Conservation (phyloP, 2,888 invertebrate species). For the Loripinus fragilis region DNA sequence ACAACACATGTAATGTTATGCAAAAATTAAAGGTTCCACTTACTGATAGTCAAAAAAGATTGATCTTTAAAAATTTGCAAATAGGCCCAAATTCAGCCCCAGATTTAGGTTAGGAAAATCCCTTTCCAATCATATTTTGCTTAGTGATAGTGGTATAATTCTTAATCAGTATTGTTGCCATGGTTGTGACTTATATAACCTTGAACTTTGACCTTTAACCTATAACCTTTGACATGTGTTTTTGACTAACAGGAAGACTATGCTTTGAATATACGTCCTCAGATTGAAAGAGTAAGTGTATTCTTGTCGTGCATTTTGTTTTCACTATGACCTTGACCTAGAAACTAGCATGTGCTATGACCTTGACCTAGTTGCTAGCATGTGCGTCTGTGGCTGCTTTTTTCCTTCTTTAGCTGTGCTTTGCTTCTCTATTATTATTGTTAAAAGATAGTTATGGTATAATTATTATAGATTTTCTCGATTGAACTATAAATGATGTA, state of each 20-base stretch:
- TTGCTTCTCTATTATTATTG: neutral
- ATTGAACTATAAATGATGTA: no score
- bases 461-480: no score
- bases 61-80: no score
- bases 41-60: no score
- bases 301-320: neutral
- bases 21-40: no score
- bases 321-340: slow-evolving; percentile 1
- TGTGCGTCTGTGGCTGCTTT: slow-evolving; percentile 9
- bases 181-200: neutral
- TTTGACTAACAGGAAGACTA: slow-evolving; percentile 40
- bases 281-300: slow-evolving; percentile 36
- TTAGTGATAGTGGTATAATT: no score
- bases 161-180: no score
- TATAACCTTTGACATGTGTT: slow-evolving; percentile 2
- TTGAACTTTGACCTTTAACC: neutral
- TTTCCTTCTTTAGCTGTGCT: neutral
- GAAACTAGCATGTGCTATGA: neutral
- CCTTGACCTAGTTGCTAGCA: slow-evolving; percentile 8
- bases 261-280: slow-evolving; percentile 38
- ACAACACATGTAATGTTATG: no score
- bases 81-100: no score
- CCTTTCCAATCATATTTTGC: no score
- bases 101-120: no score
- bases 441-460: no score